These are phyloP conservation scores for Rhipidura dahli DNA, from an alignment of 2,113 vertebrate species.

Conservation along the genomic window DNA sequence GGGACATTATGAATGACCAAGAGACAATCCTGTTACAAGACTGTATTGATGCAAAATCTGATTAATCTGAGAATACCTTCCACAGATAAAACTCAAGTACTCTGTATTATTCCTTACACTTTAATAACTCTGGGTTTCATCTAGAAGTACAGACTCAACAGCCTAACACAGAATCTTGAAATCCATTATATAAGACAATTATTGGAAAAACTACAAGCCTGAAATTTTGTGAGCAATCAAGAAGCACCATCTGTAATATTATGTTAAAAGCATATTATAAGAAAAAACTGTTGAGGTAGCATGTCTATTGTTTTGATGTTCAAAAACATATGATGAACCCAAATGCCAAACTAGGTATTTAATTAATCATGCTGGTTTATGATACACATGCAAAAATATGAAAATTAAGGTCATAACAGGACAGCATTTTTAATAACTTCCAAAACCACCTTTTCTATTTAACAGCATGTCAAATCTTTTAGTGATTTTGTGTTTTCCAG, in stretches of 20 bases:
- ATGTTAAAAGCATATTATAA: constrained; percentile 30
- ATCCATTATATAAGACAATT: not conserved
- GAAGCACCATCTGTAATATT: constrained; percentile 58
- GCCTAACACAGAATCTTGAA: not conserved
- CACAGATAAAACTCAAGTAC: not conserved
- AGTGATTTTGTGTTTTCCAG: not conserved
- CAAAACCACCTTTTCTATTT: constrained; percentile 38
- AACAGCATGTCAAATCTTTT: constrained; percentile 30
- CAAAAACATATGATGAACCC: constrained; percentile 49
- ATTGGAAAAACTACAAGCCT: constrained; percentile 4
- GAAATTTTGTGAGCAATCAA: constrained; percentile 46
- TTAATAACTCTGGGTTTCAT: not conserved
- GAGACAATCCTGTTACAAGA: not conserved
- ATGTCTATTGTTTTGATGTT: constrained; percentile 47
- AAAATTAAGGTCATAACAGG: constrained; percentile 13
- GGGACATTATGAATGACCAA: not conserved
- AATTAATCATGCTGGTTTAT: constrained; percentile 61
- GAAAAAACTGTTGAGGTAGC: constrained; percentile 46
- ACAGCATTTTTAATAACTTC: constrained; percentile 58
- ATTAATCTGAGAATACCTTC: not conserved
- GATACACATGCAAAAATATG: not conserved
- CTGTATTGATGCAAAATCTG: not conserved
- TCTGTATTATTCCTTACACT: not conserved
- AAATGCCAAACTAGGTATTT: constrained; percentile 67
- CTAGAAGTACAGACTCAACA: not conserved